Conservation (phyloP, 2,797 vertebrate genomes). For the Sphenodon punctatus region DNA sequence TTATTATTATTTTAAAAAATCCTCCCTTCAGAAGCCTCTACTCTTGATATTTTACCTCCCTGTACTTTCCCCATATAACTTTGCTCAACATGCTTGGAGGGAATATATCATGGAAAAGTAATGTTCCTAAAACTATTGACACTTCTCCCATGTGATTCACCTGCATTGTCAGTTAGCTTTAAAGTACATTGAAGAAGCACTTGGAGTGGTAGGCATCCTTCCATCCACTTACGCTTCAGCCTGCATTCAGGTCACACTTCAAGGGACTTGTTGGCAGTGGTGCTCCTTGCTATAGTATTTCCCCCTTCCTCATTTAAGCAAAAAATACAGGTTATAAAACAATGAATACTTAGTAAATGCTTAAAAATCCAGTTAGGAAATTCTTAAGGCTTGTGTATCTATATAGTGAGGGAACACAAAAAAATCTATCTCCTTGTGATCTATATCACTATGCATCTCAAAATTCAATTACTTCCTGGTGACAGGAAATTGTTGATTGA, state of each 20-base stretch:
- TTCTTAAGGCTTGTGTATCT: conserved; percentile 15
- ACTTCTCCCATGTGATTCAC: not conserved
- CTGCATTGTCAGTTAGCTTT: not conserved
- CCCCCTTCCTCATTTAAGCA: not conserved
- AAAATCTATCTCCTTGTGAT: conserved; percentile 22
- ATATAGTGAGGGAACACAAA: not conserved
- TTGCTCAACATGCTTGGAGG: not conserved
- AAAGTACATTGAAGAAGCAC: not conserved
- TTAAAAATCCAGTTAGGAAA: not conserved
- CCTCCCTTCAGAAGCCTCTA: fast-evolving
- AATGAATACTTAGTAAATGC: not conserved
- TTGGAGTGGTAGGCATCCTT: not conserved
- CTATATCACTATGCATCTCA: not conserved
- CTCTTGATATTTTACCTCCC: not conserved
- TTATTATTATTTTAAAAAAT: not conserved
- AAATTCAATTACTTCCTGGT: conserved; percentile 25
- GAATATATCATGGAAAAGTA: not conserved
- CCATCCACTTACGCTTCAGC: not conserved
- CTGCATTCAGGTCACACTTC: not conserved
- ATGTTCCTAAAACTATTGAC: not conserved
- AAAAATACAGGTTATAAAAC: not conserved
- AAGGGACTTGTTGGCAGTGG: not conserved
- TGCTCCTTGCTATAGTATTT: not conserved
- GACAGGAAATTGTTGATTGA: conserved; percentile 6
- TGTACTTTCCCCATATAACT: not conserved